Evolutionary conservation across 2,888 invertebrate genomes (phyloP), one percentile per base, ranked within the genome.

Genomic region (Cataglyphis livida): DNA sequence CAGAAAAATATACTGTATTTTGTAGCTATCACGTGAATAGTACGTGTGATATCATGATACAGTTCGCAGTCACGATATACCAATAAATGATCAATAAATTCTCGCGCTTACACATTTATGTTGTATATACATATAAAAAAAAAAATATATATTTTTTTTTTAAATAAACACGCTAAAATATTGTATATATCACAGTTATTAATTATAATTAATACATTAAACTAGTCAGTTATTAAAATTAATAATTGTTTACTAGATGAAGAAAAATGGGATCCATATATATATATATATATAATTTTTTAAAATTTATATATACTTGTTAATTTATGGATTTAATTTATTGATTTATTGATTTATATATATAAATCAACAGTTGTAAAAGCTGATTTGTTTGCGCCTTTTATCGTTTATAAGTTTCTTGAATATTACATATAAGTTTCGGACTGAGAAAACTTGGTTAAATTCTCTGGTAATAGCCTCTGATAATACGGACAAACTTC

Each of bases 401-500:
- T 51, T 32, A 21, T n/a, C 25, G 10, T 25, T 62, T 18, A 44
- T 10, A 25, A 75, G n/a, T 65, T 25, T 38, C 38, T 25, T n/a
- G 6, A 21, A 38, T 15, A 35, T 28, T 28, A 28, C 28, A 28
- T 12, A 21, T 18, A n/a, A 66, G 41, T 54, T 41, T 66, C 21
- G 25, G 41, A 61, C 10, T 15, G n/a, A 32, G n/a, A 10, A 32
- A 15, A 10, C 12, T 28, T n/a, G 21, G 38, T 78, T 32, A n/a
- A 48, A 59, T 35, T 78, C 12, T 3, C 21, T 6, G 59, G 25
- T 70, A 59, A 71, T 25, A 61, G 71, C 35, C 48, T 35, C 25
- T 25, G 59, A 71, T 41, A 78, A 78, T 78, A 32, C 78, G 15
- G 25, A 44, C 41, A 59, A 78, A 76, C 54, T 66, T 66, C 68